Conservation (phyloP, 2,888 invertebrate species). For the Amphipyra tragopoginis region DNA sequence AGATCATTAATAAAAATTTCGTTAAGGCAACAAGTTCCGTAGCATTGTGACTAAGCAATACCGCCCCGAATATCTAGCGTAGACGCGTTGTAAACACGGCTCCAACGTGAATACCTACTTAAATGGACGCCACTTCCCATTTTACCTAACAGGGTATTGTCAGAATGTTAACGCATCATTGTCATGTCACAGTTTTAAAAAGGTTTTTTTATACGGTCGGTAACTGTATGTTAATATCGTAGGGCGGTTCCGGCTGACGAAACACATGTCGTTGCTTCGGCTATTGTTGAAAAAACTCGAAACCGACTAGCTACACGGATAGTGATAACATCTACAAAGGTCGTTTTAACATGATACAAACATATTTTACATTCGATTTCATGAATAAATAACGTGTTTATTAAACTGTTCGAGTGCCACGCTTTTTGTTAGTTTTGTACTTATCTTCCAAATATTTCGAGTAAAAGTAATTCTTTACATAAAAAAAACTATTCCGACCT, state of each 20-base stretch:
- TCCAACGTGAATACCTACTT: conserved; percentile 65
- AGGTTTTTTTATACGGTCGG: conserved; percentile 72
- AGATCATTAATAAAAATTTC: conserved; percentile 79
- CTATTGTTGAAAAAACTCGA: conserved; percentile 79
- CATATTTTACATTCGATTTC: conserved; percentile 58
- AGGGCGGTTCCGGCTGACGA: conserved; percentile 81
- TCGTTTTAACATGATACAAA: conserved; percentile 58
- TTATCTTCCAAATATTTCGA: not conserved
- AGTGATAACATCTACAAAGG: conserved; percentile 71
- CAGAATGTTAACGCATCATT: conserved; percentile 85
- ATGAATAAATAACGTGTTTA: conserved; percentile 57
- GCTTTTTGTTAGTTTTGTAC: conserved; percentile 13
- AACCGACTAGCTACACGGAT: conserved; percentile 70
- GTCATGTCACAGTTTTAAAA: conserved; percentile 85
- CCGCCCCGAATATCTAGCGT: conserved; percentile 43
- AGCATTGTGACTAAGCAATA: conserved; percentile 73
- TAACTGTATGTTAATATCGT: conserved; percentile 84
- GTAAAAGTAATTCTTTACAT: not conserved
- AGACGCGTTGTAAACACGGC: conserved; percentile 51
- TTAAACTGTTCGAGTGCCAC: conserved; percentile 27
- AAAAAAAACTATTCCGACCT: conserved; percentile 16
- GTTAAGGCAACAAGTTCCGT: conserved; percentile 77
- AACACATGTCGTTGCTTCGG: conserved; percentile 82
- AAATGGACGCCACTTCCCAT: conserved; percentile 77
- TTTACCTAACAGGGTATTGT: conserved; percentile 81